Conservation (phyloP, 2,888 invertebrate species). For the Hylaea fasciaria region DNA sequence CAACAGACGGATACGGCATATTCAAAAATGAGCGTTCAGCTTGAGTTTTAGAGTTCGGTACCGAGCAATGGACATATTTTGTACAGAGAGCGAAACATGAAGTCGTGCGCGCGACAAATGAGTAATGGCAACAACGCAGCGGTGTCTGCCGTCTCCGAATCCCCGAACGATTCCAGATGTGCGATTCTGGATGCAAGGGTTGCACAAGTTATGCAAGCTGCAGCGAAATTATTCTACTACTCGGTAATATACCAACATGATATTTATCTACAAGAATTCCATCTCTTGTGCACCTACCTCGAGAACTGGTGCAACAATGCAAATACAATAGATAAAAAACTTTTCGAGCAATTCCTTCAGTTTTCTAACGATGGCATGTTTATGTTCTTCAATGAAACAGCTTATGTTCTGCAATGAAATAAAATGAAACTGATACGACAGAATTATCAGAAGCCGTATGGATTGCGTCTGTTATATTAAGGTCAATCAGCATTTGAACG, state of each 20-base stretch:
- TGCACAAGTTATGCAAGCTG: conserved; percentile 71
- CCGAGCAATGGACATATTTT: conserved; percentile 59
- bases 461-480: conserved; percentile 37
- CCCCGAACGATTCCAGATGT: conserved; percentile 76
- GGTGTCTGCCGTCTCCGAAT: conserved; percentile 72
- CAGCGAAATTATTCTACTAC: conserved; percentile 58
- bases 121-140: conserved; percentile 82
- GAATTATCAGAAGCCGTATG: conserved; percentile 40
- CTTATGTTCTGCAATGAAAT: conserved; percentile 26
- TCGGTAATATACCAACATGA: no score
- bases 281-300: conserved; percentile 44
- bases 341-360: no score
- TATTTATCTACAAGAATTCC: conserved; percentile 56
- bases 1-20: conserved; percentile 45
- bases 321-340: no score
- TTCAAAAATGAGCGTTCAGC: conserved; percentile 52
- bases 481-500: conserved; percentile 38
- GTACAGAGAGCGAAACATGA: conserved; percentile 64
- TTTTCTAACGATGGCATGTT: not conserved
- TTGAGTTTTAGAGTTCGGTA: conserved; percentile 62
- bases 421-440: conserved; percentile 39
- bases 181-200: conserved; percentile 70
- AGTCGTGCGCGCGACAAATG: conserved; percentile 81
- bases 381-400: not conserved
- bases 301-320: conserved; percentile 15